phyloP scores from a whole-genome alignment of 2,113 vertebrate species.

The Passer domesticus region DNA sequence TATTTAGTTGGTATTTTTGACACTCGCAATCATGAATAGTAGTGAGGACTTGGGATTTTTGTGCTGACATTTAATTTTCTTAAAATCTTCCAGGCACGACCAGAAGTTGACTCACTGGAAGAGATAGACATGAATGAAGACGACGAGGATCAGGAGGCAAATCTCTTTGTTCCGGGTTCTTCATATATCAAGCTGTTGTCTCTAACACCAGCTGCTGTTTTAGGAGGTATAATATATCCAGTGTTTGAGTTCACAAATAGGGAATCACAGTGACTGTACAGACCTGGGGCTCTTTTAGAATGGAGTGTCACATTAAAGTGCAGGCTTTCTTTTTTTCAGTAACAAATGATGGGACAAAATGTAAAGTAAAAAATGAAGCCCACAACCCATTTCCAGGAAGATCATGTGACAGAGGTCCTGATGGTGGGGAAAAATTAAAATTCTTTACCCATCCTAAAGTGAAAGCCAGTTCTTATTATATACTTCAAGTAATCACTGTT shows the following conservation, averaged over 20 bases:
- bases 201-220: slow-evolving; percentile 73
- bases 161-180: slow-evolving; percentile 84
- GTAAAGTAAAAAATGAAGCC: not conserved
- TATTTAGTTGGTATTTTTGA: not conserved
- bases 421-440: not conserved
- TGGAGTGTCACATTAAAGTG: not conserved
- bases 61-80: not conserved
- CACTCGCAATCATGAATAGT: not conserved
- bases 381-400: not conserved
- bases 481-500: not conserved
- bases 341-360: not conserved
- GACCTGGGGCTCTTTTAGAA: not conserved
- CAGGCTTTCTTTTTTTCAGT: not conserved
- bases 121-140: slow-evolving; percentile 66
- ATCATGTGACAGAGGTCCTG: not conserved
- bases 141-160: slow-evolving; percentile 73
- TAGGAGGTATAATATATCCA: slow-evolving; percentile 78
- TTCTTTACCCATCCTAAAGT: not conserved
- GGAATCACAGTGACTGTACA: not conserved
- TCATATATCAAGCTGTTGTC: slow-evolving; percentile 88
- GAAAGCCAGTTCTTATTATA: not conserved
- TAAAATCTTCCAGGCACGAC: slow-evolving; percentile 74
- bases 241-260: not conserved
- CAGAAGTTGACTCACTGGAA: slow-evolving; percentile 63
- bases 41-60: not conserved